Conservation (phyloP, 1,140 invertebrate species). For the Hirudo medicinalis region DNA sequence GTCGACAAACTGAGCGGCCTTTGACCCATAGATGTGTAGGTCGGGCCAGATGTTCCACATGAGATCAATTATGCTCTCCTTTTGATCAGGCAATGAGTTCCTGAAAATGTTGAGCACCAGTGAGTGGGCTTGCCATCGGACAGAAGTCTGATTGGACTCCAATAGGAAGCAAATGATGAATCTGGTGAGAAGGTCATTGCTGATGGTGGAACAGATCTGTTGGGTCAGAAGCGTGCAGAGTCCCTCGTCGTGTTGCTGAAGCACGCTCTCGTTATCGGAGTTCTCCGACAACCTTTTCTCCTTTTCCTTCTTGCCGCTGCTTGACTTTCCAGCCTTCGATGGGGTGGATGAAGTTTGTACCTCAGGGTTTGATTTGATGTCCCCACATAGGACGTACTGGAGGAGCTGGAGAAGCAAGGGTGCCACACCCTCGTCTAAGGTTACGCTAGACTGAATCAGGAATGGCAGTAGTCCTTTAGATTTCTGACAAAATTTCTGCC, state of each 20-base stretch:
- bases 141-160: constrained; percentile 78
- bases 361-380: constrained; percentile 16
- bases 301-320: constrained; percentile 25
- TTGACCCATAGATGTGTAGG: constrained; percentile 73
- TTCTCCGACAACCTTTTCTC: constrained; percentile 30
- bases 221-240: constrained; percentile 56
- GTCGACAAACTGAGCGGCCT: constrained; percentile 91
- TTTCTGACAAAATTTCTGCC: constrained; percentile 79
- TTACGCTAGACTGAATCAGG: constrained; percentile 61
- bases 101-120: constrained; percentile 48
- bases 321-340: constrained; percentile 28
- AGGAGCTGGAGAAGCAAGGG: constrained; percentile 76
- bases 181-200: constrained; percentile 50
- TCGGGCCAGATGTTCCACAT: constrained; percentile 83
- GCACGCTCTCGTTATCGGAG: neutral
- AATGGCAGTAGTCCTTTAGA: constrained; percentile 56
- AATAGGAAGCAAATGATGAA: constrained; percentile 81
- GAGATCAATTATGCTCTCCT: constrained; percentile 62
- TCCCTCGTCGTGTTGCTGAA: constrained; percentile 51
- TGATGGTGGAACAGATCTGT: constrained; percentile 58
- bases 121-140: constrained; percentile 83
- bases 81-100: constrained; percentile 57
- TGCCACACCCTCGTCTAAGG: constrained; percentile 81
- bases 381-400: constrained; percentile 65
- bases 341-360: constrained; percentile 23